Evolutionary conservation across 2,888 invertebrate species (phyloP).

Genomic region (Osmoderma eremita): DNA sequence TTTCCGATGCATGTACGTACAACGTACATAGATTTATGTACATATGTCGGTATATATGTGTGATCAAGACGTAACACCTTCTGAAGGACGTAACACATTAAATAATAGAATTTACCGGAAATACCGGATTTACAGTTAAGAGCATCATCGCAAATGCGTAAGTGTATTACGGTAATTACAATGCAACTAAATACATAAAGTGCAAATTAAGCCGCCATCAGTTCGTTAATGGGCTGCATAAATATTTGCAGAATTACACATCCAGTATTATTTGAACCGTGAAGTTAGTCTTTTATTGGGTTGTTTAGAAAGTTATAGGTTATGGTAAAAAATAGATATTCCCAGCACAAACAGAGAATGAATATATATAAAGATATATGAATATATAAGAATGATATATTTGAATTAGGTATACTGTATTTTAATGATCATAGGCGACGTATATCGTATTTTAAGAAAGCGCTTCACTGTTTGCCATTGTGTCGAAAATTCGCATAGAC

Average conservation of each 20-base stretch:
- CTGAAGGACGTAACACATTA: constrained; percentile 15
- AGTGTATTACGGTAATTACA: neutral
- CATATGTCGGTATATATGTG: neutral
- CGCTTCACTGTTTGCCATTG: too few relatives aligned
- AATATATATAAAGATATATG: too few relatives aligned
- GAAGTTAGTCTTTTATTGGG: neutral
- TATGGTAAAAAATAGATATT: neutral
- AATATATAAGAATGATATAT: too few relatives aligned
- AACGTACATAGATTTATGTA: too few relatives aligned
- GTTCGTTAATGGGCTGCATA: neutral
- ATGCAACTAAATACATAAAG: neutral
- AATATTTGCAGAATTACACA: constrained; percentile 7
- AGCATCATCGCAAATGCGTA: neutral
- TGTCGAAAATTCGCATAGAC: too few relatives aligned
- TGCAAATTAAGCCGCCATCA: neutral
- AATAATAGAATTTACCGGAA: constrained; percentile 27
- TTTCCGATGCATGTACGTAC: too few relatives aligned
- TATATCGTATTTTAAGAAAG: too few relatives aligned
- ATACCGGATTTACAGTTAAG: constrained; percentile 31
- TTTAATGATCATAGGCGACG: too few relatives aligned
- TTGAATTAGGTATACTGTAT: too few relatives aligned
- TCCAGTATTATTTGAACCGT: neutral
- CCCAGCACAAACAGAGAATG: too few relatives aligned
- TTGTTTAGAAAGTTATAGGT: neutral
- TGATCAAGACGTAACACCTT: constrained; percentile 23